Evolutionary conservation across 2,888 invertebrate species (phyloP).

Genomic region (Brachypalpus laphriformis): DNA sequence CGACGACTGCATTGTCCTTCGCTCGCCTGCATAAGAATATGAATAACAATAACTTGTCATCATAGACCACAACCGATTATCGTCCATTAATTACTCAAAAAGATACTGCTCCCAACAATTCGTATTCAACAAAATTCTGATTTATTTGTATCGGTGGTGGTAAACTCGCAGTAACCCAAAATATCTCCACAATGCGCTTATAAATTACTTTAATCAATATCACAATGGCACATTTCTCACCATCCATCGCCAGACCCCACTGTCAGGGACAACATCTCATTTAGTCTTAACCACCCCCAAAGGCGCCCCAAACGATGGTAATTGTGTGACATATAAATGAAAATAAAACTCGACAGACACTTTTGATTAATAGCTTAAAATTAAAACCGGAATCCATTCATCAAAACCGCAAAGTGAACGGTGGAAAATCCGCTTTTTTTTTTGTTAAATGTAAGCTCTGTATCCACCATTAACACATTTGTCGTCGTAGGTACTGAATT

Average conservation of each 20-base stretch:
- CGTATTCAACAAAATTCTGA: not conserved
- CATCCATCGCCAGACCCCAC: not conserved
- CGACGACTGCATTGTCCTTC: too few species aligned
- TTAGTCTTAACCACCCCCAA: not conserved
- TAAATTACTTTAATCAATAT: constrained; percentile 52
- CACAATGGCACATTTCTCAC: constrained; percentile 35
- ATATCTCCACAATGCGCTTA: constrained; percentile 32
- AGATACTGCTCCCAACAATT: not conserved
- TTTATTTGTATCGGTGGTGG: constrained; percentile 20
- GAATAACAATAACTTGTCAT: not conserved
- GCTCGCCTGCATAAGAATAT: too few species aligned
- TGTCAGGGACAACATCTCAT: constrained; percentile 7
- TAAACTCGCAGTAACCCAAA: too few species aligned
- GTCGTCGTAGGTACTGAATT: not conserved
- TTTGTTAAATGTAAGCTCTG: not conserved
- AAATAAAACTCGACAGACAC: constrained; percentile 21
- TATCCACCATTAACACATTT: not conserved
- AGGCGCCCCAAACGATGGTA: not conserved
- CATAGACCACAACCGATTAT: not conserved
- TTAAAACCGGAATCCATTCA: constrained; percentile 40
- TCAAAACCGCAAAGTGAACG: constrained; percentile 53
- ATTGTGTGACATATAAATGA: not conserved
- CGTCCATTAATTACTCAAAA: not conserved
- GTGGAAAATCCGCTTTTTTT: constrained; percentile 17
- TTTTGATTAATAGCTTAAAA: constrained; percentile 56